Evolutionary conservation across 2,113 vertebrate genomes (phyloP).

Genomic region (Austrofundulus limnaeus): DNA sequence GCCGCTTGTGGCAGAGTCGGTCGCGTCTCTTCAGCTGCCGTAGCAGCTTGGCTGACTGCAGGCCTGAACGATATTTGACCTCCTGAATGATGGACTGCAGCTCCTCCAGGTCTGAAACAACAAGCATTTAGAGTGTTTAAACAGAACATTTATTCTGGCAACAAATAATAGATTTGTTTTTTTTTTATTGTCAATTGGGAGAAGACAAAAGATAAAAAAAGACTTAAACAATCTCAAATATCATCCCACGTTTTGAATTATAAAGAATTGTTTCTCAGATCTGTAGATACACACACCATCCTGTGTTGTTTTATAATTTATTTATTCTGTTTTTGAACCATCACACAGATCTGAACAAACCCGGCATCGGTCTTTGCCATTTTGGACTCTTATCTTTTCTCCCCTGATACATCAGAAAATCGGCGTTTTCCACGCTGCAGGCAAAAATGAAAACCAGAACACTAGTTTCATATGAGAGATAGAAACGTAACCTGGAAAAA

Average conservation of each 20-base stretch:
- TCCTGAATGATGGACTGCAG: constrained; percentile 86
- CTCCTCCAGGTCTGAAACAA: constrained; percentile 79
- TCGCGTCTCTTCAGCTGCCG: constrained; percentile 93
- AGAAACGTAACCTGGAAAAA: constrained; percentile 12
- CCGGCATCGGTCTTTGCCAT: neutral
- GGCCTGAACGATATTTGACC: constrained; percentile 83
- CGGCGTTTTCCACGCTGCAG: constrained; percentile 39
- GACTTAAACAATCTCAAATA: too few relatives aligned
- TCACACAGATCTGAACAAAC: neutral
- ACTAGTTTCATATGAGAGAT: constrained; percentile 7
- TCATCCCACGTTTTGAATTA: neutral
- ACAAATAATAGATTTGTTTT: neutral
- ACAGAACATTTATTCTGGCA: neutral
- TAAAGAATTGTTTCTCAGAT: neutral
- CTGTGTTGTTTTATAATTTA: too few relatives aligned
- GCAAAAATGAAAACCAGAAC: constrained; percentile 51
- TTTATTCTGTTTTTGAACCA: neutral
- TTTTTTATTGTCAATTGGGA: neutral
- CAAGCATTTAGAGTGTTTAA: neutral
- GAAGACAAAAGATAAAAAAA: too few relatives aligned
- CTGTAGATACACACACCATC: neutral
- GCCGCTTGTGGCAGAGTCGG: constrained; percentile 84
- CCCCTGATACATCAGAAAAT: constrained; percentile 7
- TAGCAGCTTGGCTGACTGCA: constrained; percentile 91
- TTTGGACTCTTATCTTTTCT: neutral